phyloP scores from a whole-genome alignment of 2,113 vertebrate species.

The Periophthalmus modestus region DNA sequence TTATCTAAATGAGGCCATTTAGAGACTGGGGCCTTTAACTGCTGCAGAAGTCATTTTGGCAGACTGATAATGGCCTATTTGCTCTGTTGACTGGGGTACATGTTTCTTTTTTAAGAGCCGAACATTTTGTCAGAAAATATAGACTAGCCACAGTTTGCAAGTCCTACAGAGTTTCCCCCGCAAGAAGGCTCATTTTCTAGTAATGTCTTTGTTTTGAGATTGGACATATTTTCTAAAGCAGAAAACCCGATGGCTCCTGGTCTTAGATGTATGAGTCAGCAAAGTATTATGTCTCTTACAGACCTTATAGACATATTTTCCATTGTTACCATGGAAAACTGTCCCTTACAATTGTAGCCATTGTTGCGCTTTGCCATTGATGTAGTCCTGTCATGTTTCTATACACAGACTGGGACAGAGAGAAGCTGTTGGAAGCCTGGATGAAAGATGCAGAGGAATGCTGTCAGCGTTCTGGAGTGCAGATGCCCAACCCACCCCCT shows the following conservation, averaged over 20 bases:
- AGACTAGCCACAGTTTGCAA: conserved; percentile 29
- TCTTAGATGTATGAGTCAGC: conserved; percentile 29
- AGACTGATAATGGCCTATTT: conserved; percentile 64
- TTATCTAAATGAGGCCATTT: conserved; percentile 66
- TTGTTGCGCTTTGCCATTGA: background rate
- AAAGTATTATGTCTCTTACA: conserved; percentile 3
- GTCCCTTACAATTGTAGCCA: background rate
- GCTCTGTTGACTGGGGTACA: conserved; percentile 52
- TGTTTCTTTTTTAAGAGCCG: conserved; percentile 45
- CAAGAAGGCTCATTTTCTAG: conserved; percentile 12
- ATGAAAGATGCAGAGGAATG: conserved; percentile 94
- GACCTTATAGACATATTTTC: background rate
- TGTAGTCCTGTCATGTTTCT: conserved; percentile 10
- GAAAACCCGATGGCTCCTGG: conserved; percentile 64
- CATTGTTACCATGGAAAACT: background rate
- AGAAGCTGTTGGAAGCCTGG: conserved; percentile 97
- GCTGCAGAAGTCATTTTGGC: conserved; percentile 44
- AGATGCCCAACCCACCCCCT: conserved; percentile 95
- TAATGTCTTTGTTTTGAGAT: conserved; percentile 9
- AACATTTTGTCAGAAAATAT: conserved; percentile 28
- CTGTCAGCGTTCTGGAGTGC: conserved; percentile 96
- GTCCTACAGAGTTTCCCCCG: conserved; percentile 43
- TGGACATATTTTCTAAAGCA: conserved; percentile 49
- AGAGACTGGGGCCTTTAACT: conserved; percentile 53
- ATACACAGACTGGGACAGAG: conserved; percentile 95